A percentile compares a stretch with the other conserved stretches of the same genome.
These are phyloP conservation scores for Cephus cinctus DNA, from an alignment of 1,140 invertebrate genomes.

Conservation along the genomic window DNA sequence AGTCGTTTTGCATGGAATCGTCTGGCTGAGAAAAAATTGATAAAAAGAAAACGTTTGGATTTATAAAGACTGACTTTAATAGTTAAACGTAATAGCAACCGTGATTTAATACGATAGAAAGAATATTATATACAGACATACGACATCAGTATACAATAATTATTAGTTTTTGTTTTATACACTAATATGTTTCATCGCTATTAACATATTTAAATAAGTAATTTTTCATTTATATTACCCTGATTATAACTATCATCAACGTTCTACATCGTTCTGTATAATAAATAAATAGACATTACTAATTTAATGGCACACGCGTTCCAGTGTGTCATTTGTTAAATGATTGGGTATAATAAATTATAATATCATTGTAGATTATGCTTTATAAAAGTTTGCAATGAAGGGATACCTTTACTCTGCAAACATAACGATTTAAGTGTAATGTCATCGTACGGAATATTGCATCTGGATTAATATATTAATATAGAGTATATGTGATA, in stretches of 20 bases:
- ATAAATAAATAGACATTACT: conserved; percentile 24
- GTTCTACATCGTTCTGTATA: conserved; percentile 4
- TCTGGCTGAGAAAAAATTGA: too few relatives aligned
- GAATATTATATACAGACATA: conserved; percentile 36
- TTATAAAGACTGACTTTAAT: conserved; percentile 28
- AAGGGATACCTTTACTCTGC: too few relatives aligned
- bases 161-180: conserved; percentile 12
- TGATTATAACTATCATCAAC: conserved; percentile 10
- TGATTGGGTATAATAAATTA: background rate
- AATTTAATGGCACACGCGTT: conserved; percentile 23
- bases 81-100: conserved; percentile 34
- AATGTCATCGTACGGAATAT: too few relatives aligned
- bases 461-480: too few relatives aligned
- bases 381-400: too few relatives aligned
- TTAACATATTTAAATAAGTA: background rate
- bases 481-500: too few relatives aligned
- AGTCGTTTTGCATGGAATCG: too few relatives aligned
- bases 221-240: conserved; percentile 20
- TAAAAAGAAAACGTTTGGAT: too few relatives aligned
- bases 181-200: conserved; percentile 3
- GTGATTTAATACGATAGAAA: conserved; percentile 35
- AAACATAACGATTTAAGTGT: too few relatives aligned
- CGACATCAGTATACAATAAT: conserved; percentile 39
- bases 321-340: too few relatives aligned
- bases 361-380: too few relatives aligned